A percentile compares a stretch with the other conserved stretches of the same genome.
Conservation (phyloP, 2,113 vertebrate species). For the Lepus europaeus region DNA sequence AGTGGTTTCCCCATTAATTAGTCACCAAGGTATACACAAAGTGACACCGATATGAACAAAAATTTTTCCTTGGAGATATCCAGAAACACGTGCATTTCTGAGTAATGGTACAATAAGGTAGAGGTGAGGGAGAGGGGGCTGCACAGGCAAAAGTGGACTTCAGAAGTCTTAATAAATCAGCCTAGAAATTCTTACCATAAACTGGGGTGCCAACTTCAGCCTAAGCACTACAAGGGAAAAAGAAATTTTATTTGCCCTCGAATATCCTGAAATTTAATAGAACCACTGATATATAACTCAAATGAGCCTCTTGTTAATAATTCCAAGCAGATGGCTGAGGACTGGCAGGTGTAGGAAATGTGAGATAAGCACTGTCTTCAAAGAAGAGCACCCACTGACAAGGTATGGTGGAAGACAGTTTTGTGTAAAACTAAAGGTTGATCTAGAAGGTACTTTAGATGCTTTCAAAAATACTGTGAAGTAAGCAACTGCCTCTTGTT, state of each 20-base stretch:
- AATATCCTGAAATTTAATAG: conserved; percentile 14
- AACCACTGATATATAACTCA: conserved; percentile 2
- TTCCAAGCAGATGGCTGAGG: not conserved
- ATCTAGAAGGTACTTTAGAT: not conserved
- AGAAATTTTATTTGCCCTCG: not conserved
- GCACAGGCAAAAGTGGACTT: conserved; percentile 64
- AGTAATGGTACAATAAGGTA: not conserved
- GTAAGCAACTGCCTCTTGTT: too few species aligned
- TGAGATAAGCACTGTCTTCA: not conserved
- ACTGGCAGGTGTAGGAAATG: not conserved
- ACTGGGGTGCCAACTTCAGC: not conserved
- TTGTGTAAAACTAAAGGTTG: not conserved
- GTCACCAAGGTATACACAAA: conserved; percentile 35
- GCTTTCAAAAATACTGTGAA: too few species aligned
- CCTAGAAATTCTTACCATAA: not conserved
- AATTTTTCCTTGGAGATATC: conserved; percentile 48
- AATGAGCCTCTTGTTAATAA: not conserved
- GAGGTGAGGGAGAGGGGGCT: conserved; percentile 39
- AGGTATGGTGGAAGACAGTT: not conserved
- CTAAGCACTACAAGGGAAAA: not conserved
- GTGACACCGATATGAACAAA: conserved; percentile 8
- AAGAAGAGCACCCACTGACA: conserved; percentile 7
- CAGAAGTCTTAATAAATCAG: not conserved
- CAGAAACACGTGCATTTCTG: not conserved
- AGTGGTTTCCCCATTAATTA: conserved; percentile 52